Base-by-base conservation (phyloP, 2,888 invertebrate species). In the Drosophila tanythrix region DNA sequence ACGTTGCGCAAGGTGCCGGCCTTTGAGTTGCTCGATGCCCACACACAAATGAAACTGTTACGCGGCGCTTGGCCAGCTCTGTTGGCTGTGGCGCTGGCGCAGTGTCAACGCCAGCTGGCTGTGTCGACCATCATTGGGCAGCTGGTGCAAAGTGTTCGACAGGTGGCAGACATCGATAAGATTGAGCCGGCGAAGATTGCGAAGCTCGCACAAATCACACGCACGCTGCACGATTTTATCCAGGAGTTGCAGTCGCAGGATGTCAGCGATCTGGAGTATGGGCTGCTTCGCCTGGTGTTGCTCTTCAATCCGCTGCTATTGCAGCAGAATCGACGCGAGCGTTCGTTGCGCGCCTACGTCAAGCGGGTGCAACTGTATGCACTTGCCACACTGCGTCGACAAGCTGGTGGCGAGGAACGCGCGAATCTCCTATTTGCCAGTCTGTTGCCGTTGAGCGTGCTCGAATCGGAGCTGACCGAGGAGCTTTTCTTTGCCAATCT, bases 401-500 rank as follows among this genome's bases (percentile, higher is more conserved):
- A 81, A 43, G 73, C 74, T 10, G 88, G 79, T 3, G 73, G 74
- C 0, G 91, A 91, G 55, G 95, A 95, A 81, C 93, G 95, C 67
- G 95, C 95, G 88, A 94, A 95, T 72, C 93, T 88, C 35, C 72
- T 92, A 33, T 81, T 92, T 69, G 86, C 92, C 31, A 95, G 96
- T 91, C 94, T 98, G 70, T 95, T 96, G 1, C 95, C 96, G 7
- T 93, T 97, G 31, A 94, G 96, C 80, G 95, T 95, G 80, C 95
- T 96, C 91, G 95, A 96, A 66, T 96, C 96, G 2, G 94, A 95
- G 18, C 95, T 97, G 73, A 94, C 98, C 62, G 98, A 98, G 93
- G 98, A 98, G 91, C 94, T 98, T 63, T 98, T 98, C 94, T 98
- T 99, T 92, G 96, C 97, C 5, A 97, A 97, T 59, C 95, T 98